A percentile compares a stretch with the other conserved stretches of the same genome.
Evolutionary conservation across 1,140 invertebrate species (phyloP).

Genomic region (Pseudomyrmex cubaensis): DNA sequence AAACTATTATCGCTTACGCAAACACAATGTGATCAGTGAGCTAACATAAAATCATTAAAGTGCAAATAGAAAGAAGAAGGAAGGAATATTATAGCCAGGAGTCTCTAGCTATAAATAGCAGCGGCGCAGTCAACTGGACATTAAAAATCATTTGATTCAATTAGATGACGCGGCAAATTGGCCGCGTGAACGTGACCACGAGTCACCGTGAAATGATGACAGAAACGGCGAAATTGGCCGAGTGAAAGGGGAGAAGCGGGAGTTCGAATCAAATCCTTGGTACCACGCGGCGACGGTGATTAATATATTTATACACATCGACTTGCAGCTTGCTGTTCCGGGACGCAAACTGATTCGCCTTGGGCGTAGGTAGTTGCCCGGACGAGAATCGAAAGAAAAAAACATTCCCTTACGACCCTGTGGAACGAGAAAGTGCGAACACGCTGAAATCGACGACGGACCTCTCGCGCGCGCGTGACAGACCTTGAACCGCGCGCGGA

Average conservation of each 20-base stretch:
- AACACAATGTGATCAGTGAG: background rate
- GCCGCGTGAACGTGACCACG: background rate
- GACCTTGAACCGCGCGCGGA: slow-evolving; percentile 42
- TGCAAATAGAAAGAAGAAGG: background rate
- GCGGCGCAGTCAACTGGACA: background rate
- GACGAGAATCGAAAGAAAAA: background rate
- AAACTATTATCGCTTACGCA: background rate
- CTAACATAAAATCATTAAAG: background rate
- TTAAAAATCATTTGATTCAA: background rate
- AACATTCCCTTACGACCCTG: background rate
- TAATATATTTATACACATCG: too few species aligned
- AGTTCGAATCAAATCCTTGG: background rate
- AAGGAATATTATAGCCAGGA: background rate
- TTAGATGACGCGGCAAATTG: background rate
- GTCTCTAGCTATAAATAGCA: background rate
- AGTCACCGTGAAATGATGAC: background rate
- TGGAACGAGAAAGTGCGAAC: background rate
- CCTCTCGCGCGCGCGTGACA: background rate
- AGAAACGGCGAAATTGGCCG: background rate
- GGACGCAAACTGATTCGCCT: background rate
- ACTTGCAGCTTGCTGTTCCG: background rate
- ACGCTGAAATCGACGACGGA: slow-evolving; percentile 1
- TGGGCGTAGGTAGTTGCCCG: background rate
- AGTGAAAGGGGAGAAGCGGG: background rate
- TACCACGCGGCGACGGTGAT: too few species aligned